Conservation (phyloP, 2,888 invertebrate species). For the Ophion ellenae region DNA sequence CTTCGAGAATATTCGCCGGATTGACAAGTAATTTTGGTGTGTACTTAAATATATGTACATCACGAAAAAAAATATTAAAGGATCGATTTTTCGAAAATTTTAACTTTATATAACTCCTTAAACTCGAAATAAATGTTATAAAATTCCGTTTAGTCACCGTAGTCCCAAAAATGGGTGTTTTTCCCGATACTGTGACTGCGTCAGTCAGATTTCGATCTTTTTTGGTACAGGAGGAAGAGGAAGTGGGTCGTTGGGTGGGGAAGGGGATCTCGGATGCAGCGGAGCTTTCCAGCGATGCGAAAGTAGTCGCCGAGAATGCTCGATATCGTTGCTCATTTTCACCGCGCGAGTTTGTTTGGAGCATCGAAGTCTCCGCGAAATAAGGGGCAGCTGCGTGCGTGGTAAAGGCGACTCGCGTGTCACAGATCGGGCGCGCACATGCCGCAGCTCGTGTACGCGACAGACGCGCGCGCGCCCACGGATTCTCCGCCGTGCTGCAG, state of each 20-base stretch:
- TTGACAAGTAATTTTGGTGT: too few species aligned
- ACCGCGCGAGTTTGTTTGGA: constrained; percentile 36
- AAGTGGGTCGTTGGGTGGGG: too few species aligned
- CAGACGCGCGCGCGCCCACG: constrained; percentile 36
- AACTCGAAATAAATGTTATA: too few species aligned
- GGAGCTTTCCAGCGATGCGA: constrained; percentile 25
- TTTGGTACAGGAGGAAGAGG: too few species aligned
- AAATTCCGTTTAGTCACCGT: too few species aligned
- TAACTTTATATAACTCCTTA: too few species aligned
- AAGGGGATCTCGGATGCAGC: not conserved
- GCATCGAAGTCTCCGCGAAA: constrained; percentile 63
- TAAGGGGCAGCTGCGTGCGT: constrained; percentile 57
- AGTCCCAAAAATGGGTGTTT: too few species aligned
- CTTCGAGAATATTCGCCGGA: too few species aligned
- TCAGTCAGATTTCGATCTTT: too few species aligned
- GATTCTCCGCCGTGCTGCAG: constrained; percentile 33
- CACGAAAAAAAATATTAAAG: too few species aligned
- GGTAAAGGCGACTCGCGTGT: constrained; percentile 55
- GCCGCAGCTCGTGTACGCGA: constrained; percentile 22
- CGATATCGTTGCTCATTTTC: constrained; percentile 45
- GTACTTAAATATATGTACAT: too few species aligned
- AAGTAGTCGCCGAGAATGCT: constrained; percentile 31
- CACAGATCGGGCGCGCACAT: constrained; percentile 39
- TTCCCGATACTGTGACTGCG: not conserved
- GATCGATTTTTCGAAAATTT: too few species aligned